Conservation (phyloP, 1,140 invertebrate species). For the Pseudomyrmex cubaensis region DNA sequence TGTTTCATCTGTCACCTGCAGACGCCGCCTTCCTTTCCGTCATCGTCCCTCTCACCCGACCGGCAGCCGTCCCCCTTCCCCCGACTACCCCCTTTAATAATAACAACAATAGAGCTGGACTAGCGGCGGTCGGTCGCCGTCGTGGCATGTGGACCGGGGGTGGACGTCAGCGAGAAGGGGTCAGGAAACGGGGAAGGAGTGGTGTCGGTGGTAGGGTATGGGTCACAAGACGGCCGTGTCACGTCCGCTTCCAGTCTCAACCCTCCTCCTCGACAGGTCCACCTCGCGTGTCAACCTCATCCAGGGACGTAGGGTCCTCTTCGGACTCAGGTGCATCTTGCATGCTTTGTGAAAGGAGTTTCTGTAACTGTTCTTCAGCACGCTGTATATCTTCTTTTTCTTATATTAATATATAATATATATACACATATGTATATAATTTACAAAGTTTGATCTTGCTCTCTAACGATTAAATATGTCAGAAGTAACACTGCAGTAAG, state of each 20-base stretch:
- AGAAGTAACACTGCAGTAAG: not conserved
- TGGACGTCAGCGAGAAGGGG: slow-evolving; percentile 59
- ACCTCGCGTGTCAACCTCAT: slow-evolving; percentile 78
- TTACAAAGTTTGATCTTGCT: too few relatives aligned
- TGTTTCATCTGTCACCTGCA: slow-evolving; percentile 85
- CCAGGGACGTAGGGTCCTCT: slow-evolving; percentile 70
- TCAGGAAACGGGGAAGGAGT: slow-evolving; percentile 67
- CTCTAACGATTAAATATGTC: not conserved
- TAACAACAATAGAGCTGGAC: slow-evolving; percentile 84
- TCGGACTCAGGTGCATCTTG: slow-evolving; percentile 61
- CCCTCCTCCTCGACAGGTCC: slow-evolving; percentile 78
- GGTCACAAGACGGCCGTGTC: slow-evolving; percentile 84
- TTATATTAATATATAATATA: too few relatives aligned
- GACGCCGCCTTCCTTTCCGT: slow-evolving; percentile 85
- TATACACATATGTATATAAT: too few relatives aligned
- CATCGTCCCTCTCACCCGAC: slow-evolving; percentile 80
- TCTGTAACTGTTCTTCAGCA: not conserved
- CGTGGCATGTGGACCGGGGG: slow-evolving; percentile 76
- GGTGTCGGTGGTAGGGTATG: slow-evolving; percentile 73
- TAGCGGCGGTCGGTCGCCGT: slow-evolving; percentile 79
- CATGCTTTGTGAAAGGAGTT: slow-evolving; percentile 12
- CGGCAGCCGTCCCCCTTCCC: slow-evolving; percentile 62
- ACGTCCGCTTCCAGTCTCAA: slow-evolving; percentile 82
- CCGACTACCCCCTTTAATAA: slow-evolving; percentile 82
- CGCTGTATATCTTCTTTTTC: too few relatives aligned